These are phyloP conservation scores for Drosophila dives DNA, from an alignment of 2,888 invertebrate genomes.

Conservation along the genomic window DNA sequence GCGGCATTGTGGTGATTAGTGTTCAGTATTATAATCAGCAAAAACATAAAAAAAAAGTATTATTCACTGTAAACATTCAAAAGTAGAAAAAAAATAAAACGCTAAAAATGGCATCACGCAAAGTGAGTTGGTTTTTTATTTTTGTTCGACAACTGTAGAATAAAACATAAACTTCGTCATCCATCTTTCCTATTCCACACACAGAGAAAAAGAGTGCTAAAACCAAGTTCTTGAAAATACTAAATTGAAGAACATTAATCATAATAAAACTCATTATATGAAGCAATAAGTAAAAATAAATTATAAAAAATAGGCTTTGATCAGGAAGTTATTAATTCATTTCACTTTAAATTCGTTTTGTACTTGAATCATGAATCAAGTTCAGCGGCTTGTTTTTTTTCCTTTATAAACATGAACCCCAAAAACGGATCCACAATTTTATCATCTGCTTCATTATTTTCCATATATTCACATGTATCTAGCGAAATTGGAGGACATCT, in stretches of 20 bases:
- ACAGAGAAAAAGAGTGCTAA: neutral
- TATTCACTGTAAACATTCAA: slow-evolving; percentile 37
- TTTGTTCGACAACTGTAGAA: neutral
- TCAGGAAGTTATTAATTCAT: neutral
- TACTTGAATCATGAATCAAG: neutral
- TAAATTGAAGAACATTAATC: neutral
- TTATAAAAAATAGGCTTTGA: neutral
- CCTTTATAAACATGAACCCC: neutral
- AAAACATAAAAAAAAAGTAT: slow-evolving; percentile 33
- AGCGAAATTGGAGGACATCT: slow-evolving; percentile 71
- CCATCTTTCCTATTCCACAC: slow-evolving; percentile 26
- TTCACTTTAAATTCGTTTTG: neutral
- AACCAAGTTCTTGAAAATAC: neutral
- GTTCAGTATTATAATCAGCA: slow-evolving; percentile 58
- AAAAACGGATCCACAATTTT: slow-evolving; percentile 18
- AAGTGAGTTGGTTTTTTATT: slow-evolving; percentile 67
- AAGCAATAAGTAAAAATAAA: neutral
- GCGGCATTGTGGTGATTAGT: slow-evolving; percentile 57
- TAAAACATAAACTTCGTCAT: slow-evolving; percentile 1
- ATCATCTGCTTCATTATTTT: slow-evolving; percentile 18
- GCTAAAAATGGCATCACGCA: slow-evolving; percentile 75
- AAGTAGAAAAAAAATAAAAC: slow-evolving; percentile 4
- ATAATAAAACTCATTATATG: neutral
- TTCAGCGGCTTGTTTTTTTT: neutral
- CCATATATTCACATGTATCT: slow-evolving; percentile 38